phyloP scores from a whole-genome alignment of 1,140 invertebrate genomes.

The Drosophila lacertosa region DNA sequence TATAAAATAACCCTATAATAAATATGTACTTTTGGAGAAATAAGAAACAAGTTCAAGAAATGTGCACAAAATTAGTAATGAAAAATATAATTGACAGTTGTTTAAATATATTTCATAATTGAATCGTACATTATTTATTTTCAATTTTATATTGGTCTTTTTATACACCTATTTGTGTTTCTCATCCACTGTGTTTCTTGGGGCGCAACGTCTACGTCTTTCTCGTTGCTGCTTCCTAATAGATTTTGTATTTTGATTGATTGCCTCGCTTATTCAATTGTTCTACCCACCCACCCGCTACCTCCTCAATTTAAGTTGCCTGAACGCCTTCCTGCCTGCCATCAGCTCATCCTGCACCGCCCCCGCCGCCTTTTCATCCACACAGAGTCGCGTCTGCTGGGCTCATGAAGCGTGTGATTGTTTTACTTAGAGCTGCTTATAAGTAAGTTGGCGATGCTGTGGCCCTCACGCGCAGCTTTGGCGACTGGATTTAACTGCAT shows the following conservation, averaged over 20 bases:
- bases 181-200: conserved; percentile 55
- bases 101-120: no score
- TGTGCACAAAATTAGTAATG: no score
- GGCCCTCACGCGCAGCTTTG: conserved; percentile 36
- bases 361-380: background rate
- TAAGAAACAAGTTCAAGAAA: no score
- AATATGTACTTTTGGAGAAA: no score
- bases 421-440: conserved; percentile 73
- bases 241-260: conserved; percentile 83
- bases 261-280: conserved; percentile 82
- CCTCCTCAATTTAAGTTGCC: background rate
- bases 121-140: no score
- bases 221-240: conserved; percentile 54
- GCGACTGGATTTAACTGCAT: conserved; percentile 78
- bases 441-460: conserved; percentile 19
- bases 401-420: conserved; percentile 81
- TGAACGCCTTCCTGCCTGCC: background rate
- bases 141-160: background rate
- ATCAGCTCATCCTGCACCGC: conserved; percentile 1
- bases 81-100: no score
- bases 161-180: background rate
- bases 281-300: conserved; percentile 18
- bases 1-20: no score
- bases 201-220: conserved; percentile 50
- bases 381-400: conserved; percentile 66